Conservation (phyloP, 2,113 vertebrate genomes). For the Corydoras sp. region DNA sequence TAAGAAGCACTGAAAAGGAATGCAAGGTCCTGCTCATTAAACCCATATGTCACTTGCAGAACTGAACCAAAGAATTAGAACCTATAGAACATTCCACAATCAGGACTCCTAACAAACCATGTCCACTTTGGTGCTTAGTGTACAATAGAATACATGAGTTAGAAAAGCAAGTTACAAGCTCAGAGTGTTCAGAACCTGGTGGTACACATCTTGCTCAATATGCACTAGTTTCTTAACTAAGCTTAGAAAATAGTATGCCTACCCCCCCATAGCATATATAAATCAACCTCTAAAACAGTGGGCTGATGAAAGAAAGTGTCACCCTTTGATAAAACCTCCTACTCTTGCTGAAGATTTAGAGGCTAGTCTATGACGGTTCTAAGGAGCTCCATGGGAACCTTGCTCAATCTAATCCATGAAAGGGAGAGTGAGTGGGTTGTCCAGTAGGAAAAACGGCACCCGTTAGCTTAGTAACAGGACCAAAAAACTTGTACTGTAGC, state of each 20-base stretch:
- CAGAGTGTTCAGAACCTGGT: background rate
- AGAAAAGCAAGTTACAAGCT: too few species aligned
- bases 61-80: conserved; percentile 10
- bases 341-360: conserved; percentile 53
- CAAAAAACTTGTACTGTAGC: too few species aligned
- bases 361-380: conserved; percentile 51
- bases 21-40: conserved; percentile 43
- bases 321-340: conserved; percentile 55
- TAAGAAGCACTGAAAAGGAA: conserved; percentile 57
- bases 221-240: conserved; percentile 3
- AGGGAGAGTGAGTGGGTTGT: conserved; percentile 28
- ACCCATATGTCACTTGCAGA: conserved; percentile 31
- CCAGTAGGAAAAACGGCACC: conserved; percentile 30
- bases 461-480: conserved; percentile 22
- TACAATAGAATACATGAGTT: background rate
- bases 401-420: conserved; percentile 45
- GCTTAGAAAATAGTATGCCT: conserved; percentile 24
- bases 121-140: background rate
- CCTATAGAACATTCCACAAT: background rate
- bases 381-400: conserved; percentile 58
- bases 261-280: conserved; percentile 49
- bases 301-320: conserved; percentile 61
- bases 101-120: background rate
- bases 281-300: conserved; percentile 58
- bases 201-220: conserved; percentile 7